These are phyloP conservation scores for Chunga burmeisteri DNA, from an alignment of 2,113 vertebrate species.

Conservation along the genomic window DNA sequence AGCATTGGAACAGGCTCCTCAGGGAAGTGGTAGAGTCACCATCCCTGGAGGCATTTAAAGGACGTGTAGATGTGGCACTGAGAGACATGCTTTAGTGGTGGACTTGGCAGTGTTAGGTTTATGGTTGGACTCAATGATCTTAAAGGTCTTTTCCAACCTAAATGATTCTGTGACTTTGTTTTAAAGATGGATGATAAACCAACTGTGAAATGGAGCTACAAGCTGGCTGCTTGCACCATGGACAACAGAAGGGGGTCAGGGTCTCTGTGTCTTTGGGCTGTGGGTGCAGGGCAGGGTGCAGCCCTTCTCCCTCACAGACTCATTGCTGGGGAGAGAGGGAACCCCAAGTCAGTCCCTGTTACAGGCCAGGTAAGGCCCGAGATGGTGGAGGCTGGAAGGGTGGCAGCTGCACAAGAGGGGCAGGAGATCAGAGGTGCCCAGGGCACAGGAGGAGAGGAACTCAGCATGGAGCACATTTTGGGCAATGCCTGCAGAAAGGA, in stretches of 20 bases:
- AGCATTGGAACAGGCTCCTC: too few relatives aligned
- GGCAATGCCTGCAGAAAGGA: neutral
- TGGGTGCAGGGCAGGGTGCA: neutral
- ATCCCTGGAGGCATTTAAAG: too few relatives aligned
- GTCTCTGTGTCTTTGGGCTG: neutral
- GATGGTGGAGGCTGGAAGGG: neutral
- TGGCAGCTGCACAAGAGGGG: neutral
- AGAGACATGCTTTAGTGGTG: too few relatives aligned
- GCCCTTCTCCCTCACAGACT: neutral
- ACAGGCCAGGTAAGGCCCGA: neutral
- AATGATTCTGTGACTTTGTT: neutral
- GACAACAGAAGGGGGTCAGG: neutral
- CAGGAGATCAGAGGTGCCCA: neutral
- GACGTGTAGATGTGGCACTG: too few relatives aligned
- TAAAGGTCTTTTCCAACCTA: too few relatives aligned
- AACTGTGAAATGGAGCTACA: neutral
- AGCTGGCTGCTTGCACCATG: neutral
- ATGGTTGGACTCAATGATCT: too few relatives aligned
- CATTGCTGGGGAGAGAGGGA: neutral
- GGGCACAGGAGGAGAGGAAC: neutral
- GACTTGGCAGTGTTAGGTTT: too few relatives aligned
- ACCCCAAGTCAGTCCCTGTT: fast-evolving
- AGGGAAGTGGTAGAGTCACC: too few relatives aligned
- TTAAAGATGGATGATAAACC: neutral
- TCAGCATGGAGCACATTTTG: neutral